phyloP scores from a whole-genome alignment of 2,797 vertebrate genomes.

The Champsocephalus gunnari region DNA sequence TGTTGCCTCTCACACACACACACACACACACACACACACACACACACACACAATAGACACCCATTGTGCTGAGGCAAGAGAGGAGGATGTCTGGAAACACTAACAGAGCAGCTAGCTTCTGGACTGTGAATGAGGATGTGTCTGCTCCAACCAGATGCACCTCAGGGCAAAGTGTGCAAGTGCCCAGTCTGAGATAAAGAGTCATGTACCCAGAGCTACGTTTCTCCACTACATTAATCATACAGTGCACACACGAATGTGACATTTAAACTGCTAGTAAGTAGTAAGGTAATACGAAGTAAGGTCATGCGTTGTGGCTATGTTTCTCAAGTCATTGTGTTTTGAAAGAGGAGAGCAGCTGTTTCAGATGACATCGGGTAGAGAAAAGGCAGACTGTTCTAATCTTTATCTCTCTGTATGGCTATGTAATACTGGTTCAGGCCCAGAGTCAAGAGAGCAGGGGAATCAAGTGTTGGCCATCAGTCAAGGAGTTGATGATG shows the following conservation, averaged over 20 bases:
- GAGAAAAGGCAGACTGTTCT: conserved; percentile 42
- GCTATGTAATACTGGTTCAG: conserved; percentile 22
- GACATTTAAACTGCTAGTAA: not conserved
- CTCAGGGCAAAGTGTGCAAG: conserved; percentile 48
- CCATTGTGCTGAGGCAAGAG: conserved; percentile 11
- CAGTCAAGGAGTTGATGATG: conserved; percentile 29
- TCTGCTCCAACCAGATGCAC: conserved; percentile 52
- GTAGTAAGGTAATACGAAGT: not conserved
- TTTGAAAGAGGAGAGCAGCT: conserved; percentile 20
- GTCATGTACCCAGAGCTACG: conserved; percentile 11
- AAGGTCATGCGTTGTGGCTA: not conserved
- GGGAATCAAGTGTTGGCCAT: conserved; percentile 21
- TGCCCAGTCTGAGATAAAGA: conserved; percentile 56
- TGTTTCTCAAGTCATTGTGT: conserved; percentile 11
- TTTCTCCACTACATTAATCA: conserved; percentile 2
- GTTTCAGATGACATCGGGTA: conserved; percentile 33
- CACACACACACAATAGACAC: conserved; percentile 11
- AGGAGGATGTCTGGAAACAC: conserved; percentile 39
- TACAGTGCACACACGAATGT: not conserved
- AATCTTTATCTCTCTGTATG: conserved; percentile 39
- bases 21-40: conserved; percentile 29
- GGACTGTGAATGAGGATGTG: conserved; percentile 56
- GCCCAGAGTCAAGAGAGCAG: conserved; percentile 18
- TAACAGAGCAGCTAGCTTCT: conserved; percentile 42
- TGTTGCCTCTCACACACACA: conserved; percentile 24